Evolutionary conservation across 2,113 vertebrate genomes (phyloP).

Genomic region (Pimephales promelas): DNA sequence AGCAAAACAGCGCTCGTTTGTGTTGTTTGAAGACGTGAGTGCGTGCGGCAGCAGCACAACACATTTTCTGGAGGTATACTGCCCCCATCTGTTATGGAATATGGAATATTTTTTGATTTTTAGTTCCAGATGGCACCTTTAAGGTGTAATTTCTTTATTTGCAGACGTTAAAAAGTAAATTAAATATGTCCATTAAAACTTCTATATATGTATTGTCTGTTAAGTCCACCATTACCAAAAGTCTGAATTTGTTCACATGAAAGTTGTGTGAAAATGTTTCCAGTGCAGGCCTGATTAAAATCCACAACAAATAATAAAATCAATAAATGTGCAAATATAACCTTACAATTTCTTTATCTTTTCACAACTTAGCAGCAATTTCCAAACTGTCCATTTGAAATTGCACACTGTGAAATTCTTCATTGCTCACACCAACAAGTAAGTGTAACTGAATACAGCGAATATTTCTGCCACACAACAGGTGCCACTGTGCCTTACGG

Average conservation of each 20-base stretch:
- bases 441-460: background rate
- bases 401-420: background rate
- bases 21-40: no score
- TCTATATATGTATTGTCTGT: background rate
- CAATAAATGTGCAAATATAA: background rate
- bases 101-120: no score
- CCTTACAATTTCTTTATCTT: background rate
- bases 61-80: no score
- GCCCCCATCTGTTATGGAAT: no score
- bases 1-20: no score
- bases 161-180: no score
- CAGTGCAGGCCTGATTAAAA: background rate
- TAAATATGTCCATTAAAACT: no score
- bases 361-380: background rate
- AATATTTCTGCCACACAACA: conserved; percentile 2
- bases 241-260: background rate
- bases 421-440: background rate
- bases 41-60: no score
- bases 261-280: background rate
- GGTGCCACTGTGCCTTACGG: background rate
- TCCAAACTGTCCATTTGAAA: background rate
- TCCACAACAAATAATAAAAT: background rate
- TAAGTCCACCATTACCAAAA: background rate
- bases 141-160: no score
- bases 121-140: no score